Conservation (phyloP, 2,888 invertebrate species). For the Brenthis daphne region DNA sequence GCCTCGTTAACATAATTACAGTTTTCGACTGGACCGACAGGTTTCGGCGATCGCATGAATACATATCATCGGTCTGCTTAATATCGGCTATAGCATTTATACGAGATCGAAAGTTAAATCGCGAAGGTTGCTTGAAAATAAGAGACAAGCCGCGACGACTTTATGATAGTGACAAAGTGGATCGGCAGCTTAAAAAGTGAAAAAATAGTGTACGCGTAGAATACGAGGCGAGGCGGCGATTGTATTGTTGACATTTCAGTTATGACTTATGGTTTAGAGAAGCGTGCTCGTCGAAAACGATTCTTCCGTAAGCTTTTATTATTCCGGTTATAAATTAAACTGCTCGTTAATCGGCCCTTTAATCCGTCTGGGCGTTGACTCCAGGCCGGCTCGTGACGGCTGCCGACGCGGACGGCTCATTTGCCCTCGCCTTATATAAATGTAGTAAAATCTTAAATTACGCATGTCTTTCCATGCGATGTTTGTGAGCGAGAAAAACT, state of each 20-base stretch:
- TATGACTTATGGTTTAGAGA: constrained; percentile 56
- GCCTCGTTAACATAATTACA: constrained; percentile 72
- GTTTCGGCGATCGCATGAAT: constrained; percentile 52
- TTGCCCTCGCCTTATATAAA: constrained; percentile 51
- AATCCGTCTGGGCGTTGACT: constrained; percentile 81
- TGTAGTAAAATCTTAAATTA: constrained; percentile 60
- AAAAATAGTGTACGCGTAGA: constrained; percentile 41
- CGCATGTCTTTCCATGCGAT: constrained; percentile 50
- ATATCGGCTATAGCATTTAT: constrained; percentile 53
- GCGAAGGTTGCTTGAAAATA: constrained; percentile 53
- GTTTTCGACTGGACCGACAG: constrained; percentile 65
- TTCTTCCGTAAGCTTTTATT: constrained; percentile 71
- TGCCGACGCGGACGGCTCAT: constrained; percentile 58
- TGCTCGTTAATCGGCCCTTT: constrained; percentile 78
- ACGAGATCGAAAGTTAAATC: constrained; percentile 82
- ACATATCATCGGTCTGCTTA: constrained; percentile 62
- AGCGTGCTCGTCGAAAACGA: constrained; percentile 51
- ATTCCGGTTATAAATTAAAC: constrained; percentile 79
- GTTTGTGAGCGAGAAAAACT: constrained; percentile 49
- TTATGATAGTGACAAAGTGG: constrained; percentile 35
- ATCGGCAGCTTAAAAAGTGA: constrained; percentile 41
- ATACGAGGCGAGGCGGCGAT: constrained; percentile 39
- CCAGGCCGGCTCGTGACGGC: constrained; percentile 48
- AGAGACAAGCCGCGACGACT: constrained; percentile 31
- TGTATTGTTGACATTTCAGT: constrained; percentile 64